Base-by-base conservation (phyloP, 2,113 vertebrate genomes). In the Lates calcarifer region DNA sequence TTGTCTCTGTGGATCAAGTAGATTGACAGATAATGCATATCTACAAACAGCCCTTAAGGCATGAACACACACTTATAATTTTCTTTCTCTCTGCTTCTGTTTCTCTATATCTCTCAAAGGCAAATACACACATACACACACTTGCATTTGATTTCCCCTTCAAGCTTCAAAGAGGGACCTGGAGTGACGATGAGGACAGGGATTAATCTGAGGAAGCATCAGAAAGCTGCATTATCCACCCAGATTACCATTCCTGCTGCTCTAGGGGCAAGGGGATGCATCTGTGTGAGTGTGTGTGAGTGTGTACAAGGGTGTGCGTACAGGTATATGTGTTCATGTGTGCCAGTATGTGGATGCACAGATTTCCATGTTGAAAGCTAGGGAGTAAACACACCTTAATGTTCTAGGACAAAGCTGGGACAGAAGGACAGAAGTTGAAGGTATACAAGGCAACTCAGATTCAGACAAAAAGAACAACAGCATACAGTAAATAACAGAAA, bases 231-330 rank as follows among this genome's bases (percentile, higher is more conserved):
- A 67, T 84, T 87, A 88, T 89, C 82, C 83, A 41, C 64, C 66
- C 66, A 86, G 83, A 89, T 92, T 87, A 89, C 69, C 49, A 60
- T 69, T 83, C 81, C 83, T 81, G 57, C 64, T 89, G 83, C 74
- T 86, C 53, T 47, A 45, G 80, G 87, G 82, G 62, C 75, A 86
- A 76, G 79, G 35, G 49, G 56, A 75, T 64, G 39, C 41, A 37
- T 63, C 43, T 73, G 24, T 74, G 43, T 69, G 68, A 10, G 33
- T 83, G 51, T 69, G 29, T 51, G 28, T 67, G 20, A 28, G 3
- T 56, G 29, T 67, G n/a, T 66, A 41, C 39, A 2, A 10, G 22
- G 37, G 45, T 47, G 61, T 74, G 28, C 1, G 31, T 65, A 39
- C 64, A 84, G 55, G 80, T 70, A 58, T 28, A 55, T 66, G 35